A percentile compares a stretch with the other conserved stretches of the same genome.
These are phyloP conservation scores for Microdon myrmicae DNA, from an alignment of 2,888 invertebrate species.

Conservation along the genomic window DNA sequence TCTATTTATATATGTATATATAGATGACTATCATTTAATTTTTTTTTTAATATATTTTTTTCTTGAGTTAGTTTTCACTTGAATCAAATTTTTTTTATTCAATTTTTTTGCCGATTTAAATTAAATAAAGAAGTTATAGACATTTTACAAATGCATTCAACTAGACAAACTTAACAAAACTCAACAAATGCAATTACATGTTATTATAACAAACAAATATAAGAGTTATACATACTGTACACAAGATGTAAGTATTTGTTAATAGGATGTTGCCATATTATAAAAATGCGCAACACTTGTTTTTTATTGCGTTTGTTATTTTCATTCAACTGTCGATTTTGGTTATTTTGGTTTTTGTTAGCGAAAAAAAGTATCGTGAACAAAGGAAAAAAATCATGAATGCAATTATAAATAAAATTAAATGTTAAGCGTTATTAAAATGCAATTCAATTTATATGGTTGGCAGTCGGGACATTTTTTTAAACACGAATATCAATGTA, in stretches of 20 bases:
- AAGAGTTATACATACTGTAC: constrained; percentile 23
- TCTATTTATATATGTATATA: constrained; percentile 23
- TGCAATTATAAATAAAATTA: constrained; percentile 40
- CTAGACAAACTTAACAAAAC: constrained; percentile 30
- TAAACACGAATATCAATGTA: no score
- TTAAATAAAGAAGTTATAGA: constrained; percentile 21
- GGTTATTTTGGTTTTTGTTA: constrained; percentile 46
- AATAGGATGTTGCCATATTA: constrained; percentile 14
- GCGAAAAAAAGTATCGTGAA: constrained; percentile 20
- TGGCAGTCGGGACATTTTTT: constrained; percentile 51
- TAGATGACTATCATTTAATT: constrained; percentile 16
- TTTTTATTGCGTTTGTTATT: constrained; percentile 6
- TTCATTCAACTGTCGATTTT: constrained; percentile 38
- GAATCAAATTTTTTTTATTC: constrained; percentile 26
- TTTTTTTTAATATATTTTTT: constrained; percentile 17
- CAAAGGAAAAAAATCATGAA: constrained; percentile 29
- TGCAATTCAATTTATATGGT: constrained; percentile 47
- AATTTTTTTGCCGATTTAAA: constrained; percentile 9
- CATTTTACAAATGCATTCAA: constrained; percentile 45
- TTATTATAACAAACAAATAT: constrained; percentile 35
- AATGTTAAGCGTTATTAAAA: constrained; percentile 47
- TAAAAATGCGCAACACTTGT: no score
- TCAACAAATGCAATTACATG: constrained; percentile 39
- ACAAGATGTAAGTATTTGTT: constrained; percentile 8
- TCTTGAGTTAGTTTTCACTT: constrained; percentile 54